These are phyloP conservation scores for Lithobates pipiens DNA, from an alignment of 2,797 vertebrate genomes.

Conservation along the genomic window DNA sequence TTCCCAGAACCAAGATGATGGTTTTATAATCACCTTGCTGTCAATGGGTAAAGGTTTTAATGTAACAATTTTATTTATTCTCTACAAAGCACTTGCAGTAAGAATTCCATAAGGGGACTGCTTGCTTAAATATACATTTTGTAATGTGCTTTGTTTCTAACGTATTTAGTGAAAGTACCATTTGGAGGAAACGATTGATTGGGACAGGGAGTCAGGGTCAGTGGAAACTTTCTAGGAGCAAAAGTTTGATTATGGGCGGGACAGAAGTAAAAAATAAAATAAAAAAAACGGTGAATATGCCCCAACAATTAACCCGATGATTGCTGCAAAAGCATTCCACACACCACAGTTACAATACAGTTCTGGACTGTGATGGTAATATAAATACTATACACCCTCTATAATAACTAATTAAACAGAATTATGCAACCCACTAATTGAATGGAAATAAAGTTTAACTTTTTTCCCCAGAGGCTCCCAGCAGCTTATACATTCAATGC, in stretches of 20 bases:
- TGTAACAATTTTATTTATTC: too few species aligned
- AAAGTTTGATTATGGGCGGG: neutral
- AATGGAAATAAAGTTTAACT: constrained; percentile 53
- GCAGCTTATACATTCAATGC: constrained; percentile 4
- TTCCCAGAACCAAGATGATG: too few species aligned
- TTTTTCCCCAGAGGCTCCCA: constrained; percentile 18
- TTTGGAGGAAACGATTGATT: neutral
- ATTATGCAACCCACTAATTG: constrained; percentile 47
- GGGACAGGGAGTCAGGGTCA: neutral
- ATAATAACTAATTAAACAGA: constrained; percentile 54
- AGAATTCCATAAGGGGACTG: neutral
- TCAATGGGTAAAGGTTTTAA: neutral
- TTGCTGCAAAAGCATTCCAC: constrained; percentile 20
- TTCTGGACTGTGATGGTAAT: constrained; percentile 10
- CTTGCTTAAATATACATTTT: neutral
- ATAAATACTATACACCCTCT: constrained; percentile 51
- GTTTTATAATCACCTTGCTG: too few species aligned
- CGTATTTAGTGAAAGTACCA: neutral
- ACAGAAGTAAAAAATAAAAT: neutral
- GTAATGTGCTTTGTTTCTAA: neutral
- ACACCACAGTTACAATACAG: neutral
- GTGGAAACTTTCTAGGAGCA: neutral
- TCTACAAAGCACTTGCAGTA: neutral
- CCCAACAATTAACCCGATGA: constrained; percentile 34
- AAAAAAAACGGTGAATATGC: neutral